A percentile compares a stretch with the other conserved stretches of the same genome.
phyloP scores from a whole-genome alignment of 2,888 invertebrate genomes.

The Beris chalybata region DNA sequence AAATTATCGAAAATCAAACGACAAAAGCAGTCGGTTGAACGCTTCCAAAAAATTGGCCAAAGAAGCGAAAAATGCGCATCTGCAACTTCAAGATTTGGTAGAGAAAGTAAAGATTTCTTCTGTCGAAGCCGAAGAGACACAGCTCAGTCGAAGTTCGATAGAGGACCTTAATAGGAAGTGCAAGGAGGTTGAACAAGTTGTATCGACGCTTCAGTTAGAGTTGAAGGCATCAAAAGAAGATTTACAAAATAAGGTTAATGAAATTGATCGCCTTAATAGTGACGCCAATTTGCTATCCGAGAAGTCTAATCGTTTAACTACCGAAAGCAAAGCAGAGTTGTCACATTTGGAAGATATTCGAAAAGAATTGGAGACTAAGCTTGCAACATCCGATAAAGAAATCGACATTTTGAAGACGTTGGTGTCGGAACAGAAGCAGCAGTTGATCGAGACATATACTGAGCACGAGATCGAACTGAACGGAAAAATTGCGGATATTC shows the following conservation, averaged over 20 bases:
- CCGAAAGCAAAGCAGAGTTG: slow-evolving; percentile 47
- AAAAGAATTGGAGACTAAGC: slow-evolving; percentile 47
- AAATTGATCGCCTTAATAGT: slow-evolving; percentile 56
- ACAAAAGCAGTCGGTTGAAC: slow-evolving; percentile 52
- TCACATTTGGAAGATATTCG: slow-evolving; percentile 47
- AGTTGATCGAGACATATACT: slow-evolving; percentile 52
- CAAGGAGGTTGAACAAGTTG: slow-evolving; percentile 56
- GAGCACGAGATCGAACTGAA: slow-evolving; percentile 49
- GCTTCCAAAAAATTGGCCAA: slow-evolving; percentile 53
- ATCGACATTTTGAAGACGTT: slow-evolving; percentile 51
- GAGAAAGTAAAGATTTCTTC: slow-evolving; percentile 42
- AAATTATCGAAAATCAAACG: slow-evolving; percentile 52
- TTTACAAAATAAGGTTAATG: slow-evolving; percentile 58
- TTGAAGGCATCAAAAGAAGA: slow-evolving; percentile 58
- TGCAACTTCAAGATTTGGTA: slow-evolving; percentile 49
- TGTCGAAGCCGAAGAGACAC: background rate
- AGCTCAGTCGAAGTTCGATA: slow-evolving; percentile 31
- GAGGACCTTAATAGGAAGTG: slow-evolving; percentile 42
- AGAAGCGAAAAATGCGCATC: slow-evolving; percentile 52
- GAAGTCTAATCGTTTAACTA: slow-evolving; percentile 36
- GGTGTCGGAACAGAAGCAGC: slow-evolving; percentile 55
- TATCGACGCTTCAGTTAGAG: slow-evolving; percentile 57
- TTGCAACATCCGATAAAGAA: slow-evolving; percentile 49
- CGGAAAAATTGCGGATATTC: slow-evolving; percentile 43
- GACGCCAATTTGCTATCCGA: slow-evolving; percentile 49